A percentile compares a stretch with the other conserved stretches of the same genome.
These are phyloP conservation scores for Oenanthe oenanthe DNA, from an alignment of 2,113 vertebrate genomes.

Conservation along the genomic window DNA sequence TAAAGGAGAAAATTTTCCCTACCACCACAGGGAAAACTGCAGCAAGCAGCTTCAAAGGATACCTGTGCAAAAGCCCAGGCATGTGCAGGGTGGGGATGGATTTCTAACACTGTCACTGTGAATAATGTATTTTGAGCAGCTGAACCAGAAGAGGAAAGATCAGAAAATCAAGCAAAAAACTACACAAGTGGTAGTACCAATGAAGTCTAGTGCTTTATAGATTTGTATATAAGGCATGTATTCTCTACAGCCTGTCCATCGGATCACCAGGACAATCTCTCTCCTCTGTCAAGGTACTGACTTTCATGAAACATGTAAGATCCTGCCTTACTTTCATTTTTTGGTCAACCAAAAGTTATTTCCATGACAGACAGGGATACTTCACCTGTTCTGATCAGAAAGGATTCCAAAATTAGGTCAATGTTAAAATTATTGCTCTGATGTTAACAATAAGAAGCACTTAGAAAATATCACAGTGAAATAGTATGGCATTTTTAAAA, in stretches of 20 bases:
- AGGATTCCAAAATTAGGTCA: neutral
- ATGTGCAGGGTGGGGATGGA: rapidly evolving
- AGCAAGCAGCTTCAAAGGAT: neutral
- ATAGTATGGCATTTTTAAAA: neutral
- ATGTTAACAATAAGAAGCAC: neutral
- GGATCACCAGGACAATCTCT: neutral
- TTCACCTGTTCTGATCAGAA: neutral
- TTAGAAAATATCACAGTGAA: neutral
- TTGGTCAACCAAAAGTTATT: neutral
- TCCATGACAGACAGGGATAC: neutral
- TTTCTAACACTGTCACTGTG: neutral
- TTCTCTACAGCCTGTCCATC: neutral
- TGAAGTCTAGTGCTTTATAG: neutral
- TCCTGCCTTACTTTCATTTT: neutral
- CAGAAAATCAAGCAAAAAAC: neutral
- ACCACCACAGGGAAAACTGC: rapidly evolving
- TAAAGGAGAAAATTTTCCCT: neutral
- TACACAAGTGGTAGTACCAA: neutral
- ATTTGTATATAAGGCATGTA: neutral
- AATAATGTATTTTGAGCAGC: neutral
- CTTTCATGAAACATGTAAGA: neutral
- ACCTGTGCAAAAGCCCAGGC: neutral
- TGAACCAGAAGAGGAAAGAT: neutral
- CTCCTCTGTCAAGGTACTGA: neutral
- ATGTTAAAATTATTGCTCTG: neutral